Base-by-base conservation (phyloP, 2,113 vertebrate species). In the Myrmecobius fasciatus region DNA sequence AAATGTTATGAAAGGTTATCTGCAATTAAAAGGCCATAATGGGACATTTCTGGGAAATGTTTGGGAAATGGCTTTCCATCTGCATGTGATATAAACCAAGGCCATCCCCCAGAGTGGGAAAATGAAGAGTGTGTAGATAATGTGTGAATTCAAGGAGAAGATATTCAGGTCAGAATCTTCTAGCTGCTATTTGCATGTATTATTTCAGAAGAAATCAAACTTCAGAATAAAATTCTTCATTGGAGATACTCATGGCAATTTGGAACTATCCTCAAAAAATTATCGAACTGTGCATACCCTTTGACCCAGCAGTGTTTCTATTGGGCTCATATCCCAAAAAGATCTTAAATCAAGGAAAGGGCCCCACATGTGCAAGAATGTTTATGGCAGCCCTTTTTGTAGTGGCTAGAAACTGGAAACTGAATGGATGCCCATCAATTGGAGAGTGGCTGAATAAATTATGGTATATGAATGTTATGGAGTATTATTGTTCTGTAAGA, bases 1-100 rank as follows among this genome's bases (percentile, higher is more conserved):
- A 93, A 92, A 94, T 96, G 91, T n/a, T 93, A 95, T 97, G 92
- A 93, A 97, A 97, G 47, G 5, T 94, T 97, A 96, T 75, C 51
- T 96, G 9, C 90, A 96, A 12, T 93, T 95, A 92, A 93, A 96
- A 96, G 47, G n/a, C 91, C 5, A 52, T 36, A 56, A 92, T 95
- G 96, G 53, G 89, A 36, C 53, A 54, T 25, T 92, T 53, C 83
- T 94, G 95, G 96, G 94, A 8, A 90, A 90, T 28, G 24, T 46
- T 89, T 43, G 25, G 56, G 47, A 94, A 95, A 56, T 2, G 3
- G 24, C 53, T 25, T 28, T 25, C 92, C 46, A 31, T 52, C 51
- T 95, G 9, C 25, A 53, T 43, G 91, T 51, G 10, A 36, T 83
- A 53, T 52, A 36, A 25, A 17, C 75, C 93, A 93, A 52, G 90